phyloP scores from a whole-genome alignment of 1,140 invertebrate genomes.

The Saccostrea glomerata region DNA sequence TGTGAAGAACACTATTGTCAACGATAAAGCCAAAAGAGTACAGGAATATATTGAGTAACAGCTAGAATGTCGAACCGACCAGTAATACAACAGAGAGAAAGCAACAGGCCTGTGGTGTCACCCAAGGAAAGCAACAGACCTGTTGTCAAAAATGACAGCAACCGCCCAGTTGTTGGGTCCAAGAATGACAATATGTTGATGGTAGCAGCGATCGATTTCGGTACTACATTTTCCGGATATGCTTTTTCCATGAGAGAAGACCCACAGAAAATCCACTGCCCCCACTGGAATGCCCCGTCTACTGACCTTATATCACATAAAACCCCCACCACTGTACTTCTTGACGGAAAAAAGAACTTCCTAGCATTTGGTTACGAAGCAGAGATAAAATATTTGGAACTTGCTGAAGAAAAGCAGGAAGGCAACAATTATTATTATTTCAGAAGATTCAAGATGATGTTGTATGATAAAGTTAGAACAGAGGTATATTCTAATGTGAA shows the following conservation, averaged over 20 bases:
- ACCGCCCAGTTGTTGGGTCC: not conserved
- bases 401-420: conserved; percentile 23
- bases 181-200: not conserved
- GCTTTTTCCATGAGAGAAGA: not conserved
- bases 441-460: conserved; percentile 47
- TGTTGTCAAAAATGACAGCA: not conserved
- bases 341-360: not conserved
- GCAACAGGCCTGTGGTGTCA: not conserved
- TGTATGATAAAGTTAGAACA: not conserved
- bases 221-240: conserved; percentile 30
- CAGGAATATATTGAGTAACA: not conserved
- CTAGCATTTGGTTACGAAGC: conserved; percentile 40
- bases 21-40: not conserved
- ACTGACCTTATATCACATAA: not conserved
- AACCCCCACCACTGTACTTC: conserved; percentile 39
- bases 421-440: conserved; percentile 39
- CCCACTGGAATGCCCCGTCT: not conserved
- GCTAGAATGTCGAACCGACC: not conserved
- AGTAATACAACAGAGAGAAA: not conserved
- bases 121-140: not conserved
- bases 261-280: not conserved
- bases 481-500: not conserved
- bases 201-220: conserved; percentile 30
- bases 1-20: not conserved
- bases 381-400: conserved; percentile 28